Evolutionary conservation across 2,113 vertebrate genomes (phyloP).

Genomic region (Cyanoramphus novaezelandiae): DNA sequence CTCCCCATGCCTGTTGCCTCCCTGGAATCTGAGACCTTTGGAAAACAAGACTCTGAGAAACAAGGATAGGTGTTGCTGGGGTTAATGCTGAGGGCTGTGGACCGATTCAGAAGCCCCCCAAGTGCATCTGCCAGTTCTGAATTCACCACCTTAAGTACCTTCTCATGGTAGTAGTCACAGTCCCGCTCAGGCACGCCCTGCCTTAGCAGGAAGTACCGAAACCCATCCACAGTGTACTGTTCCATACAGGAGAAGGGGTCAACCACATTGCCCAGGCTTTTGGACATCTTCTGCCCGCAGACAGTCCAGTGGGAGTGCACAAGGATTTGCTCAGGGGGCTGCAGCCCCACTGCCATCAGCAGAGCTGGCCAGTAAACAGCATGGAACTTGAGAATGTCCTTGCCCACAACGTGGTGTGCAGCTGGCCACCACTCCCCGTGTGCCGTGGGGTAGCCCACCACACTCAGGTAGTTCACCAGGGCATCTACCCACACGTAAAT

Average conservation of each 20-base stretch:
- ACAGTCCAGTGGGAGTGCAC: conserved; percentile 98
- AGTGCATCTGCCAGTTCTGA: conserved; percentile 89
- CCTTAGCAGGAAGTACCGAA: conserved; percentile 92
- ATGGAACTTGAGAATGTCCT: conserved; percentile 96
- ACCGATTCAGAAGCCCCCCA: conserved; percentile 92
- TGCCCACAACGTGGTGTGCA: conserved; percentile 86
- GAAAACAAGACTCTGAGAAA: conserved; percentile 83
- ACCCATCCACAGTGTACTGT: conserved; percentile 84
- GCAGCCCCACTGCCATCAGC: conserved; percentile 85
- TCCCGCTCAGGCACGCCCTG: conserved; percentile 91
- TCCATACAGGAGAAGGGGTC: conserved; percentile 78
- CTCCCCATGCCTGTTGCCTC: background rate
- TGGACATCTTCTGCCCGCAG: conserved; percentile 94
- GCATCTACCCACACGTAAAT: conserved; percentile 97
- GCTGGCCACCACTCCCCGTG: conserved; percentile 80
- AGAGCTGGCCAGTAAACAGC: conserved; percentile 95
- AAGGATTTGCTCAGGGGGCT: conserved; percentile 80
- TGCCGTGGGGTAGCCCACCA: conserved; percentile 83
- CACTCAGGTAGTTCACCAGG: conserved; percentile 92
- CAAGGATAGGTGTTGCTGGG: conserved; percentile 82
- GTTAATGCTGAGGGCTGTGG: conserved; percentile 86
- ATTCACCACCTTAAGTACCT: conserved; percentile 87
- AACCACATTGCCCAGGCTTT: conserved; percentile 92
- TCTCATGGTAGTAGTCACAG: conserved; percentile 88
- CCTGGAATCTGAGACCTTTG: background rate